Conservation (phyloP, 1,140 invertebrate species). For the Ruditapes philippinarum region DNA sequence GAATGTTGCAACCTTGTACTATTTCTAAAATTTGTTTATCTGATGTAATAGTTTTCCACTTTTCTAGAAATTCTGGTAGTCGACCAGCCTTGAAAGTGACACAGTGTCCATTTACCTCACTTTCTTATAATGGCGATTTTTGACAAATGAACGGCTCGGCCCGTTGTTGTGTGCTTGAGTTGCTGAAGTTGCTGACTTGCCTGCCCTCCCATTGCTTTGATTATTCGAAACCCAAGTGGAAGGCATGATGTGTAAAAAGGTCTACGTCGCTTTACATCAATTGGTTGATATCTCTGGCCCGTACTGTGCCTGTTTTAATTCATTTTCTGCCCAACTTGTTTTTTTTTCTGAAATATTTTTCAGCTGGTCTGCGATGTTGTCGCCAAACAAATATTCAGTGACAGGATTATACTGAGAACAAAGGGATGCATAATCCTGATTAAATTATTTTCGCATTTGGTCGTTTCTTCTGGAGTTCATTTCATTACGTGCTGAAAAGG, state of each 20-base stretch:
- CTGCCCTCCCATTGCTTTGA: slow-evolving; percentile 2
- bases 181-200: background rate
- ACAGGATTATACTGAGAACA: background rate
- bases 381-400: slow-evolving; percentile 11
- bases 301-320: background rate
- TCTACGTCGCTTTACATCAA: background rate
- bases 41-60: too few species aligned
- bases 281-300: background rate
- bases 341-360: slow-evolving; percentile 17
- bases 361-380: slow-evolving; percentile 23
- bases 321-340: slow-evolving; percentile 22
- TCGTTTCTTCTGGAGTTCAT: slow-evolving; percentile 35
- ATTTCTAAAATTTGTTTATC: background rate
- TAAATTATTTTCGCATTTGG: background rate
- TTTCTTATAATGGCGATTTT: slow-evolving; percentile 1
- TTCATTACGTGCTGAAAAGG: background rate
- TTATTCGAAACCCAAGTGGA: background rate
- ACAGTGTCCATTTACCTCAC: background rate
- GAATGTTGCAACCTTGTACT: slow-evolving; percentile 7
- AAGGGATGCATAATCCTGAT: background rate
- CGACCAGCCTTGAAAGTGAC: slow-evolving; percentile 2
- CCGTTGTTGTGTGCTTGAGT: background rate
- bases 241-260: background rate
- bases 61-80: slow-evolving; percentile 8
- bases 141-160: background rate